A percentile compares a stretch with the other conserved stretches of the same genome.
Evolutionary conservation across 2,888 invertebrate species (phyloP).

Genomic region (Caenorhabditis sp.): DNA sequence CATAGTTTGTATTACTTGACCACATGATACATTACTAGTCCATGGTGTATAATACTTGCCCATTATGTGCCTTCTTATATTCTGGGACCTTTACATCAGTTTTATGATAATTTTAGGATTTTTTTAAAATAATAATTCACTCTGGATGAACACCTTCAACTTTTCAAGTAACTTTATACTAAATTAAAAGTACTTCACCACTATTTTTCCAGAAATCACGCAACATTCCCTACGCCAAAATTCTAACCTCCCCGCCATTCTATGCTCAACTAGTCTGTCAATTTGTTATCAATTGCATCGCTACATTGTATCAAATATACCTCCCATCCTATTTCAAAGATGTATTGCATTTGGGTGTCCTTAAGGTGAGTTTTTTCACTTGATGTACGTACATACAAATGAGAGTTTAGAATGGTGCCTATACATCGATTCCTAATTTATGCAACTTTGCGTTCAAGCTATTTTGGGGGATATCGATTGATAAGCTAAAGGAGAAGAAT

Average conservation of each 20-base stretch:
- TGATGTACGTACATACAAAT: no score
- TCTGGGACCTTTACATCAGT: no score
- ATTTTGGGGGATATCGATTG: conserved; percentile 52
- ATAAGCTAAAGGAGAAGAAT: conserved; percentile 48
- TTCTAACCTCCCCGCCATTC: conserved; percentile 45
- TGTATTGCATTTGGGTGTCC: conserved; percentile 47
- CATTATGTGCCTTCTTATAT: no score
- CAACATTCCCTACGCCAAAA: conserved; percentile 38
- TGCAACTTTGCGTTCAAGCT: conserved; percentile 53
- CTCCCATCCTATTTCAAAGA: conserved; percentile 65
- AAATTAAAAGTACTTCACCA: background rate
- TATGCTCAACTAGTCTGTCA: conserved; percentile 47
- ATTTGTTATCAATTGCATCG: conserved; percentile 51
- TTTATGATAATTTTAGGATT: no score
- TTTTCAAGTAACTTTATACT: no score
- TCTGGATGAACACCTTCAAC: no score
- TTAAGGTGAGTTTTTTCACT: conserved; percentile 22
- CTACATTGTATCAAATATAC: conserved; percentile 57
- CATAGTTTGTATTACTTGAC: no score
- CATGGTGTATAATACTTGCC: no score
- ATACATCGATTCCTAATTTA: conserved; percentile 57
- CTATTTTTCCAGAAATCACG: conserved; percentile 30
- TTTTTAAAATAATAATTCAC: no score
- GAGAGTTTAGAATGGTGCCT: conserved; percentile 54
- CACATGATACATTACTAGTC: no score